phyloP scores from a whole-genome alignment of 37 sponge, comb jelly and placozoan species.

The Aplysina aerophoba region DNA sequence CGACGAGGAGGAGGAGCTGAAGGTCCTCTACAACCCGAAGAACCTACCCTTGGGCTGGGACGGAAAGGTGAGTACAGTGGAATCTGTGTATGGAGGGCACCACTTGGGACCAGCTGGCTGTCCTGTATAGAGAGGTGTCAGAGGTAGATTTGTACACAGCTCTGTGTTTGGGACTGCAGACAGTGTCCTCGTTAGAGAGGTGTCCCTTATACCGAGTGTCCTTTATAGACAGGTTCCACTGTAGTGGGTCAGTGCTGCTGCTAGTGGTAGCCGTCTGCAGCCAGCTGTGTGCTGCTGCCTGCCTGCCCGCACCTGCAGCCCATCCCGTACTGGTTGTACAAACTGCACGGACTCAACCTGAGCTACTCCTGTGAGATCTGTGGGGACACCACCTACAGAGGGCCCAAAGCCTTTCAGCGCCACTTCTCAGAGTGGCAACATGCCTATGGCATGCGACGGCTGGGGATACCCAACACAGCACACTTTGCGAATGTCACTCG shows the following conservation, averaged over 20 bases:
- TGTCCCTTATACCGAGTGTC: too few relatives aligned
- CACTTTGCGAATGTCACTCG: constrained; percentile 97
- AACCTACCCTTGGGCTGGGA: constrained; percentile 99
- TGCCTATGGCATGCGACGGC: constrained; percentile 98
- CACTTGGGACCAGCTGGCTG: background rate
- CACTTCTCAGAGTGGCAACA: constrained; percentile 98
- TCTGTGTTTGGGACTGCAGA: too few relatives aligned
- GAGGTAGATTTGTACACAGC: too few relatives aligned
- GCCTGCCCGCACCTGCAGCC: constrained; percentile 52
- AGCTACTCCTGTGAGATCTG: constrained; percentile 97
- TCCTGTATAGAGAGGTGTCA: background rate
- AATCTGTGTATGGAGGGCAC: background rate
- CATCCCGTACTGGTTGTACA: constrained; percentile 99
- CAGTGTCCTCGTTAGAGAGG: too few relatives aligned
- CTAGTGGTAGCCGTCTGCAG: too few relatives aligned
- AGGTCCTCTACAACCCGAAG: constrained; percentile 95
- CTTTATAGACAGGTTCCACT: background rate
- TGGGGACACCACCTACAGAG: constrained; percentile 91
- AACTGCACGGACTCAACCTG: constrained; percentile 97
- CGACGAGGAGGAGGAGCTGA: constrained; percentile 81
- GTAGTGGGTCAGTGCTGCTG: too few relatives aligned
- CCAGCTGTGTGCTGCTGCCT: too few relatives aligned
- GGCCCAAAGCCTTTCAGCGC: constrained; percentile 97
- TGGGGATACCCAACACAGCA: constrained; percentile 99
- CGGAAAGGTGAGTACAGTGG: constrained; percentile 79